These are phyloP conservation scores for Harmothoe impar DNA, from an alignment of 2,888 invertebrate genomes.

Conservation along the genomic window DNA sequence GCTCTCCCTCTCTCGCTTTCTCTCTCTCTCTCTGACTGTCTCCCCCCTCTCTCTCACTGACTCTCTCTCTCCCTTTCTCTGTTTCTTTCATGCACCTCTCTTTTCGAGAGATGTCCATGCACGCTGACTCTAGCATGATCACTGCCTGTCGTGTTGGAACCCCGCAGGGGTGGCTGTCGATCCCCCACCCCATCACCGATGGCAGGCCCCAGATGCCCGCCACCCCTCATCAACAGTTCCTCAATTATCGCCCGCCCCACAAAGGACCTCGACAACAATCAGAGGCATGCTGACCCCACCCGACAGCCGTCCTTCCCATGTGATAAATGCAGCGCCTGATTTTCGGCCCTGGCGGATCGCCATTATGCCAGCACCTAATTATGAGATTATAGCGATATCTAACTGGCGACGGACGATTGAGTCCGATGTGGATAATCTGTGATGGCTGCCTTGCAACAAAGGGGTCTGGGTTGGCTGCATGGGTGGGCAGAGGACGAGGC, in stretches of 20 bases:
- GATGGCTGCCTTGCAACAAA: constrained; percentile 35
- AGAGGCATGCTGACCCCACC: not conserved
- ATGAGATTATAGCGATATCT: constrained; percentile 55
- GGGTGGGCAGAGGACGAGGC: not conserved
- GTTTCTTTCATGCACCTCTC: not conserved
- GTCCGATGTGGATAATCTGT: constrained; percentile 31
- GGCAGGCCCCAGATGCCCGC: not conserved
- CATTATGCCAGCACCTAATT: constrained; percentile 42
- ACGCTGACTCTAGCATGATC: not conserved
- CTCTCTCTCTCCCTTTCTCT: not conserved
- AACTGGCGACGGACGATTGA: constrained; percentile 46
- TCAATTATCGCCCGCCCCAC: constrained; percentile 6
- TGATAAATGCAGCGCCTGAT: constrained; percentile 29
- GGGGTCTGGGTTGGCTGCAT: not conserved
- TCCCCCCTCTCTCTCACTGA: not conserved
- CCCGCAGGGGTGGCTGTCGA: not conserved
- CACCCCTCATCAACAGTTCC: constrained; percentile 26
- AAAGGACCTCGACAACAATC: constrained; percentile 28
- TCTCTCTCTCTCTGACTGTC: no score
- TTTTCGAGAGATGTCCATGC: no score
- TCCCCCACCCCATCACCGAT: not conserved
- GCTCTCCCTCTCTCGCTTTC: no score
- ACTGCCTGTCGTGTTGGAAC: not conserved
- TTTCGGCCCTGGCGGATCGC: not conserved
- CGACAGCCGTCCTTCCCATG: not conserved